Base-by-base conservation (phyloP, 2,888 invertebrate species). In the Allacma fusca region DNA sequence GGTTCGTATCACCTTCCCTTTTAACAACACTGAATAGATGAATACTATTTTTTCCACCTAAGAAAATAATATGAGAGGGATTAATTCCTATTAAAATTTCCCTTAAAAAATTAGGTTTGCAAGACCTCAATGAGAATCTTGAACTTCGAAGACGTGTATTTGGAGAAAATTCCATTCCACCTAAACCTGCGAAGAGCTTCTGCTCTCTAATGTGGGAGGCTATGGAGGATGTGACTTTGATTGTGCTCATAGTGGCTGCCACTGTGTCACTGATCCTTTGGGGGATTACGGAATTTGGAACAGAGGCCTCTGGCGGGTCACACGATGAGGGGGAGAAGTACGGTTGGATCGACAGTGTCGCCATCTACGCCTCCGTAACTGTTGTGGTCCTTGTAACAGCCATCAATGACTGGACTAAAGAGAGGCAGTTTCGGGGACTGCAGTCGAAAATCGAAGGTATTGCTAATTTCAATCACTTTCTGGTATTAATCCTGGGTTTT, bases 391-490 rank as follows among this genome's bases (percentile, higher is more conserved):
- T 99, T 89, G 98, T 99, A 85, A 98, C 98, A 87, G 98, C 99
- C 86, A 96, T 98, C 89, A 99, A 99, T 91, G 98, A 99, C 91
- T 99, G 97, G 89, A 95, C 96, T 86, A 99, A 99, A 91, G 99
- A 99, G 90, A 92, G 96, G 88, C 98, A 99, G 90, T 99, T 99
- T 89, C 92, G 98, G 87, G 98, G 98, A 86, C 91, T 98, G 85
- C 98, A 98, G 89, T 94, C 89, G 88, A 94, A 97, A 88, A 98
- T 99, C 88, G 98, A 99, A 88, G 95, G 76, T 70, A 34, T 13
- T 5, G n/a, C n/a, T n/a, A n/a, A n/a, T n/a, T n/a, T n/a, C n/a
- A n/a, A n/a, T n/a, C n/a, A n/a, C n/a, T n/a, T n/a, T n/a, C n/a
- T n/a, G n/a, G n/a, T n/a, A n/a, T n/a, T n/a, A n/a, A n/a, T n/a